Evolutionary conservation across 2,888 invertebrate genomes (phyloP).

Genomic region (Lasioglossum villosulum): DNA sequence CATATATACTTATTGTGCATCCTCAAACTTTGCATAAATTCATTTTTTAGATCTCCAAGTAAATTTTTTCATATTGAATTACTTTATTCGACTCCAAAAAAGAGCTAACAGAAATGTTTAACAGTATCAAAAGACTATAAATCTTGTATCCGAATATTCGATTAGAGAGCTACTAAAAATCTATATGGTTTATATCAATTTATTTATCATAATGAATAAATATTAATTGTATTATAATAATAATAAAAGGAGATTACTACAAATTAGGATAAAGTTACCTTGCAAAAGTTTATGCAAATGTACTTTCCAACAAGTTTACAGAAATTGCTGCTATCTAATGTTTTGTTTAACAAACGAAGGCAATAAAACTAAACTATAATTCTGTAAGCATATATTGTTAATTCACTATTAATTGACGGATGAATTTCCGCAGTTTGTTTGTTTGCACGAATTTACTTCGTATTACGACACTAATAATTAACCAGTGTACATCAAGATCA

Average conservation of each 20-base stretch:
- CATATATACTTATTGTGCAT: neutral
- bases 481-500: slow-evolving; percentile 48
- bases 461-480: slow-evolving; percentile 42
- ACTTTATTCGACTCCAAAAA: neutral
- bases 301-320: neutral
- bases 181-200: neutral
- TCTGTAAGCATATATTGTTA: neutral
- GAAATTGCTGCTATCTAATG: neutral
- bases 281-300: neutral
- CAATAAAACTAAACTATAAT: neutral
- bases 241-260: neutral
- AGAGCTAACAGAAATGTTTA: neutral
- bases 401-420: neutral
- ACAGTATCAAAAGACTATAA: neutral
- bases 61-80: neutral
- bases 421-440: neutral
- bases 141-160: neutral
- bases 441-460: neutral
- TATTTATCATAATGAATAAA: neutral
- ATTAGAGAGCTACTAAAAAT: neutral
- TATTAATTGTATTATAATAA: neutral
- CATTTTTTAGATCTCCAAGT: neutral
- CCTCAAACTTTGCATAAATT: neutral
- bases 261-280: neutral
- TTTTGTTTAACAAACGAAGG: neutral